Evolutionary conservation across 1,140 invertebrate genomes (phyloP), one percentile per base, ranked within the genome.

Genomic region (Drosophila watanabei): DNA sequence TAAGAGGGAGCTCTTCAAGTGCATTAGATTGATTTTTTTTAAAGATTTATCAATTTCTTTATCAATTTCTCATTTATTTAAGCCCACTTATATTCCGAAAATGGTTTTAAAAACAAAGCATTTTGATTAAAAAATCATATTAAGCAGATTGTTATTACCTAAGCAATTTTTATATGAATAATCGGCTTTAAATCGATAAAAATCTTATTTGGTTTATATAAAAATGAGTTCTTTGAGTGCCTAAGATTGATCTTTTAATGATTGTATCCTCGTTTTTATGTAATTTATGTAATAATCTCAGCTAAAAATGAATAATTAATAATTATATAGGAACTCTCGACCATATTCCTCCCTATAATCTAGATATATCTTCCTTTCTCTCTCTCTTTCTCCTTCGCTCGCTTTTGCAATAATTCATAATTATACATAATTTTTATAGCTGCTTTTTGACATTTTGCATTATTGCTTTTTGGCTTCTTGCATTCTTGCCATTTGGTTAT

Each of bases 401-500:
- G 8, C 24, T 13, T 33, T 61, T 61, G 62, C 54, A 33, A 62
- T 33, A 24, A 32, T 28, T 37, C 20, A 43, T 45, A 33, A 18
- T 24, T 35, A 35, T 18, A 54, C n/a, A 32, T 51, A n/a, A n/a
- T 24, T 35, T 63, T 62, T 41, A 10, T 33, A 62, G 28, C 39
- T 66, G 39, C 39, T 35, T 63, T n/a, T 46, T 37, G 41, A 32
- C 32, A 16, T 59, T 70, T 60, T 37, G 52, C 52, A 58, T 73
- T 68, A 37, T 49, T 49, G 59, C 18, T 32, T 32, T 62, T 49
- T 28, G 16, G 16, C n/a, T 18, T 43, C 9, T 46, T 46, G 60
- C 60, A 41, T 64, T 65, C 32, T 65, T 68, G 70, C 70, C 54
- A 33, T 32, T 57, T 57, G 54, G 54, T 57, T 57, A 57, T 73